phyloP scores from a whole-genome alignment of 2,888 invertebrate genomes.

The Drosophila atroscutellata region DNA sequence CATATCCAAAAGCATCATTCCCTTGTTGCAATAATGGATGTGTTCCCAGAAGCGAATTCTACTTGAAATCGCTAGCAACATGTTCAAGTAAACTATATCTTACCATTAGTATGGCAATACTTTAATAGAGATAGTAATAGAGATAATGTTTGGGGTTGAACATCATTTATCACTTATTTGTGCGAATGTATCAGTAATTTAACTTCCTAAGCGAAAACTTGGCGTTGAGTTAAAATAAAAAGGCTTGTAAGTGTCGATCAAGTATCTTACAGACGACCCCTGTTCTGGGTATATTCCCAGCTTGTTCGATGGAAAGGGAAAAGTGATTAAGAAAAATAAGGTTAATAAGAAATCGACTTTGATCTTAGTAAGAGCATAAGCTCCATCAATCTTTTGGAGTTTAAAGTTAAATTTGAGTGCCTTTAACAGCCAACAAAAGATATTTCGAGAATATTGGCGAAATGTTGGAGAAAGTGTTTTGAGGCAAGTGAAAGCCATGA shows the following conservation, averaged over 20 bases:
- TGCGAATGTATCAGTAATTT: too few relatives aligned
- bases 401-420: neutral
- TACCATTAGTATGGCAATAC: neutral
- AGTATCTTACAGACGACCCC: neutral
- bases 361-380: neutral
- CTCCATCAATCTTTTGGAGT: neutral
- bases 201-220: neutral
- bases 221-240: neutral
- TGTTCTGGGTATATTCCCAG: neutral
- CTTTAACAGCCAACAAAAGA: neutral
- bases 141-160: rapidly evolving
- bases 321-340: neutral
- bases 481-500: slow-evolving; percentile 11
- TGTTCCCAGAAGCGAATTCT: slow-evolving; percentile 17
- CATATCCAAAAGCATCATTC: slow-evolving; percentile 33
- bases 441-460: neutral
- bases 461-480: slow-evolving; percentile 26
- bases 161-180: too few relatives aligned
- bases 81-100: too few relatives aligned
- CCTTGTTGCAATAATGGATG: slow-evolving; percentile 8
- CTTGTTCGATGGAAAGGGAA: neutral
- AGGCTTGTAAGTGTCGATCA: neutral
- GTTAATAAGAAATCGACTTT: neutral
- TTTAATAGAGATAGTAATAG: too few relatives aligned
- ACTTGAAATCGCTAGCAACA: neutral